phyloP scores from a whole-genome alignment of 2,888 invertebrate genomes.

The Barypeithes pellucidus region DNA sequence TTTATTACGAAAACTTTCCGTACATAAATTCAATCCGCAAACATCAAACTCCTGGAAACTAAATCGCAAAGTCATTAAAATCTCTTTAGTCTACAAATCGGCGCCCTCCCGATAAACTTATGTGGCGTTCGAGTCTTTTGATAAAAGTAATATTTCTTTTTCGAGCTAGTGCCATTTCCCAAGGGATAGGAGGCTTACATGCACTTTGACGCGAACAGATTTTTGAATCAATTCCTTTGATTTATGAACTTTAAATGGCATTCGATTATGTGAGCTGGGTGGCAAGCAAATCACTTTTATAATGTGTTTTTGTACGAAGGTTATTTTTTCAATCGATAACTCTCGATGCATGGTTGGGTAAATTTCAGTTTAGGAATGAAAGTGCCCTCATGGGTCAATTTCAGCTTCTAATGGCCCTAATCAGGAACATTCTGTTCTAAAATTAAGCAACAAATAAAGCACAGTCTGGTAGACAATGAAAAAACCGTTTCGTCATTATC shows the following conservation, averaged over 20 bases:
- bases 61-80: conserved; percentile 36
- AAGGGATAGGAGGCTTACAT: conserved; percentile 7
- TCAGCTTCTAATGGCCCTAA: no score
- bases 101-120: conserved; percentile 31
- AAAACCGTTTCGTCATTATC: no score
- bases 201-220: conserved; percentile 16
- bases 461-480: no score
- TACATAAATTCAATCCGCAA: conserved; percentile 13
- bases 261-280: background rate
- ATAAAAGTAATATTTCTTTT: conserved; percentile 42
- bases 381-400: no score
- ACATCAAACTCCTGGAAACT: conserved; percentile 14
- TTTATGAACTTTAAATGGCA: conserved; percentile 15
- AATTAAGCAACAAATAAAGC: no score
- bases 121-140: conserved; percentile 35
- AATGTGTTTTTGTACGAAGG: background rate
- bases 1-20: conserved; percentile 14
- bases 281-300: background rate
- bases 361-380: no score
- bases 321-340: no score
- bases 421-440: no score
- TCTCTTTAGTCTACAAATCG: conserved; percentile 42
- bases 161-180: conserved; percentile 32
- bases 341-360: no score
- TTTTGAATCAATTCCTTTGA: conserved; percentile 18